Base-by-base conservation (phyloP, 2,888 invertebrate genomes). In the Tridacna crocea region DNA sequence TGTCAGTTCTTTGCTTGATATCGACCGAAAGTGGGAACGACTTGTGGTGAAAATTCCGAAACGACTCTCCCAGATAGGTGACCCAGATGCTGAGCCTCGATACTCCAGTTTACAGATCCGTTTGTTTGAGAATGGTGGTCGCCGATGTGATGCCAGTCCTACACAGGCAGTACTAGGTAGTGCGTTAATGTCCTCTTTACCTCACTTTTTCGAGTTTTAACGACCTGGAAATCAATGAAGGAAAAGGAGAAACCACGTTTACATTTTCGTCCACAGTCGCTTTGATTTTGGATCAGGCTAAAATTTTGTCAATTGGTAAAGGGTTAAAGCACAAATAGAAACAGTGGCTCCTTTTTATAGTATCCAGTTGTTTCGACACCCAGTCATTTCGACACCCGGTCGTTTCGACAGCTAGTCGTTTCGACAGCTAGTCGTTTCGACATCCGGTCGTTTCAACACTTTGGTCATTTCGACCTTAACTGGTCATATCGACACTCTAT, bases 11-110 rank as follows among this genome's bases (percentile, higher is more conserved):
- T 60, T 87, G 13, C 82, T 92, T 10, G 92, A 92, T 63, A 82
- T 89, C 13, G 89, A 89, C 36, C 82, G 81, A 26, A 72, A 90
- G 19, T 92, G 92, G 92, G 89, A 91, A 73, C 79, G 75, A 48
- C 73, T 92, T 24, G 88, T 90, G 11, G 80, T 82, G 17, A 65
- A 77, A 46, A 88, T 92, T 48, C 92, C 92, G 1, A 85, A 83
- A 63, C 81, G 82, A 68, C 77, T 91, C 13, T 82, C 84, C 15
- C 80, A 83, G 24, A 47, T 86, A 6, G 83, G 83, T 10, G 77
- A 75, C 26, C 27, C 36, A 12, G 70, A 78, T 11, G 80, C 75
- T 24, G 87, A 87, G 55, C 86, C 82, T 75, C 72, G 89, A 55
- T 89, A 89, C 77, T 83, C 87, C 0, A 24, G 79, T 3, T 65